These are phyloP conservation scores for Epistrophella euchroma DNA, from an alignment of 2,888 invertebrate genomes.

Conservation along the genomic window DNA sequence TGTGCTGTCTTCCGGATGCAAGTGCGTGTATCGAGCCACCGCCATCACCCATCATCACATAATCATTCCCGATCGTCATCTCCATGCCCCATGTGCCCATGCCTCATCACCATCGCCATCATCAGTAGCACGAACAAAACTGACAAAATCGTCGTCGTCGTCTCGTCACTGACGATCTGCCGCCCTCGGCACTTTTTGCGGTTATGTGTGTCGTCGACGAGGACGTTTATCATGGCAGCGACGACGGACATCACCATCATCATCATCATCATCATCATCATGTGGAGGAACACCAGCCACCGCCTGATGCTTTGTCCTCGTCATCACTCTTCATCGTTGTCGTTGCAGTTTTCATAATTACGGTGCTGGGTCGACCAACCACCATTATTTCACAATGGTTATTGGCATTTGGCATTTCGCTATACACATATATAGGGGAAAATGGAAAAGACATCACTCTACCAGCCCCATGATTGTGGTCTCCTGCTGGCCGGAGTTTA, in stretches of 20 bases:
- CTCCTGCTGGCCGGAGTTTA: constrained; percentile 62
- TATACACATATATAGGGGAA: neutral
- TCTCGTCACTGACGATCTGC: constrained; percentile 29
- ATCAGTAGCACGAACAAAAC: constrained; percentile 46
- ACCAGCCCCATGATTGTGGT: constrained; percentile 45
- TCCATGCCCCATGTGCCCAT: constrained; percentile 23
- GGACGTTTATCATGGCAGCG: constrained; percentile 55
- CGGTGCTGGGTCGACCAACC: constrained; percentile 38
- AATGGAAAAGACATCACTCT: constrained; percentile 36
- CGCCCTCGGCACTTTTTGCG: constrained; percentile 55
- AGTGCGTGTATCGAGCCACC: constrained; percentile 68
- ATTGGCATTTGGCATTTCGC: constrained; percentile 38
- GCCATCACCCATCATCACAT: constrained; percentile 67
- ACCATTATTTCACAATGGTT: constrained; percentile 58
- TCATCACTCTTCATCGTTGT: constrained; percentile 58
- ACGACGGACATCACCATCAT: constrained; percentile 56
- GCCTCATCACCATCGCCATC: constrained; percentile 38
- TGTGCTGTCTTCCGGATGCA: constrained; percentile 67
- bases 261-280: constrained; percentile 44
- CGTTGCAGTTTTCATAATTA: constrained; percentile 72
- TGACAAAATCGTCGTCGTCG: constrained; percentile 46
- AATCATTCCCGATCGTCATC: constrained; percentile 68
- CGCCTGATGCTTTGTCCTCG: constrained; percentile 43
- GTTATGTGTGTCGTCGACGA: constrained; percentile 53
- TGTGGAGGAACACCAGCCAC: constrained; percentile 58